Percentiles rank a stretch among this genome's conserved stretches.
Conservation (phyloP, 2,888 invertebrate genomes). For the Xiphydria camelus region DNA sequence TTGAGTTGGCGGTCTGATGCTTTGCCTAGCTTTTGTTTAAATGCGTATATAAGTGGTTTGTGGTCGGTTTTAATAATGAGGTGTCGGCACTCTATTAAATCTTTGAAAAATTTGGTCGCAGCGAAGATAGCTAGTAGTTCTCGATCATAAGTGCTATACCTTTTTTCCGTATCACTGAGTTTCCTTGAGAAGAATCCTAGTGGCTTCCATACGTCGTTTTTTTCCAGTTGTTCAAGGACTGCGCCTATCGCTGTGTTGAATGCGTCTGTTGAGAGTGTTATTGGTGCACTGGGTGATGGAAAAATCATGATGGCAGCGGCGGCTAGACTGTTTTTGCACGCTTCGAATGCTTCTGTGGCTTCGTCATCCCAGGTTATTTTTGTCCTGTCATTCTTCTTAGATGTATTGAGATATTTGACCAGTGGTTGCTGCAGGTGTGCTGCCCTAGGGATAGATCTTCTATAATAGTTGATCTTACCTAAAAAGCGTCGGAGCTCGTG, state of each 20-base stretch:
- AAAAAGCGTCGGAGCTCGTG: conserved; percentile 9
- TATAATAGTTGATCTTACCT: conserved; percentile 11
- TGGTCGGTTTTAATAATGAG: not conserved
- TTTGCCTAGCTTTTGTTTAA: not conserved
- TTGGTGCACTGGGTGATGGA: no score
- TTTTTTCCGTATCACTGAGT: not conserved
- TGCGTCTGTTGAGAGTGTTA: no score
- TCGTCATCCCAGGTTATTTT: conserved; percentile 6
- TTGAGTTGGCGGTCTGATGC: not conserved
- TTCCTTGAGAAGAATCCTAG: conserved; percentile 2
- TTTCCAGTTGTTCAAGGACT: no score
- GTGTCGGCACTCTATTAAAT: not conserved
- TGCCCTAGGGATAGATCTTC: not conserved
- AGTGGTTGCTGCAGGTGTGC: not conserved
- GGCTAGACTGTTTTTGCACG: no score
- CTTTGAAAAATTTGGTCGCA: conserved; percentile 14
- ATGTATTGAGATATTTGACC: not conserved
- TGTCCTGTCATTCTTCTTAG: not conserved
- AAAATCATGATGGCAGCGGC: no score
- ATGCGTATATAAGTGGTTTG: not conserved
- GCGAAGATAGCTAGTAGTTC: conserved; percentile 17
- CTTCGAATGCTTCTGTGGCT: no score
- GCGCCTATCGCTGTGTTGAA: no score
- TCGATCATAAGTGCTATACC: conserved; percentile 19
- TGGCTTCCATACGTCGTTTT: no score